Evolutionary conservation across 2,888 invertebrate genomes (phyloP).

Genomic region (Thecophora atra): DNA sequence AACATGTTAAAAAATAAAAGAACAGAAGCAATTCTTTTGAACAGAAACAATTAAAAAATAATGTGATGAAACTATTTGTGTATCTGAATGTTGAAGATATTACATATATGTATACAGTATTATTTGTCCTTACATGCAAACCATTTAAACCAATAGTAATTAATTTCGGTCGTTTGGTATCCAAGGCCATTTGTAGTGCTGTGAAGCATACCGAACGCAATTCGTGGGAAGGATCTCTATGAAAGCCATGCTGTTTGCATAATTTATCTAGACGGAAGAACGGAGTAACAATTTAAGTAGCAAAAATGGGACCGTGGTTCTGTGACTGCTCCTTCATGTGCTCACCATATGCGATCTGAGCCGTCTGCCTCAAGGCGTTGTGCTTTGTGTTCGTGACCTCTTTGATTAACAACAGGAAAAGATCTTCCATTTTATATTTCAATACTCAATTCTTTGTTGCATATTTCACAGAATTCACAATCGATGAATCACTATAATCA

Average conservation of each 20-base stretch:
- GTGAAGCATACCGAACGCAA: conserved; percentile 84
- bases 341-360: conserved; percentile 86
- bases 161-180: conserved; percentile 86
- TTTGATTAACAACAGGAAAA: conserved; percentile 83
- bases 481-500: conserved; percentile 10
- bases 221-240: conserved; percentile 84
- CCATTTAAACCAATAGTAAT: conserved; percentile 85
- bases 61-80: background rate
- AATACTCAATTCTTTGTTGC: background rate
- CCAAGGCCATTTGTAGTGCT: conserved; percentile 86
- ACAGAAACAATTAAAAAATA: no score
- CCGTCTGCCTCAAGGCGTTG: conserved; percentile 78
- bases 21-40: no score
- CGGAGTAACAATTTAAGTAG: background rate
- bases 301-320: conserved; percentile 17
- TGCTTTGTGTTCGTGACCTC: conserved; percentile 83
- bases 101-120: background rate
- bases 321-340: background rate
- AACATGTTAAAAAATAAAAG: background rate
- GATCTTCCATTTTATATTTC: conserved; percentile 79
- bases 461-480: background rate
- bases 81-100: background rate
- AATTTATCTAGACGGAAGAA: conserved; percentile 73
- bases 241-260: conserved; percentile 80
- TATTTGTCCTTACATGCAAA: conserved; percentile 79